These are phyloP conservation scores for Eremophila alpestris DNA, from an alignment of 2,797 vertebrate genomes.

Conservation along the genomic window DNA sequence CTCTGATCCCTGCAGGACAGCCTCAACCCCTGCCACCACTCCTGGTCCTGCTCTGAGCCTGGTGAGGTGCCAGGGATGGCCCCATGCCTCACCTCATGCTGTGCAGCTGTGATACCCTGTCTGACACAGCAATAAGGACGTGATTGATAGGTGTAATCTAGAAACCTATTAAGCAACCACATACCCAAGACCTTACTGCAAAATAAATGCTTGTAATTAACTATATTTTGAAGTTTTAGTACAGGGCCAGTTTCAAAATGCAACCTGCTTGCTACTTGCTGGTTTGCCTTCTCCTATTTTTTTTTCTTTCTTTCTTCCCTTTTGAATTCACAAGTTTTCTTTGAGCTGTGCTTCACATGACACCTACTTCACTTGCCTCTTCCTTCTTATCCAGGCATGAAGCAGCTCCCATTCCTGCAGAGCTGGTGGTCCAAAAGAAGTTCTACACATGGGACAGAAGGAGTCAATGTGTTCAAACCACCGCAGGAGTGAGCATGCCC, in stretches of 20 bases:
- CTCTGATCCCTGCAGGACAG: not conserved
- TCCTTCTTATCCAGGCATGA: not conserved
- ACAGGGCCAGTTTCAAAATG: not conserved
- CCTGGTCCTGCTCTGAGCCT: not conserved
- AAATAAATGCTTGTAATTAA: not conserved
- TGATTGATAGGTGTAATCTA: not conserved
- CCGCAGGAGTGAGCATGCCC: not conserved
- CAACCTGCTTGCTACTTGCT: not conserved
- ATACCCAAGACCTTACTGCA: not conserved
- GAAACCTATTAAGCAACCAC: not conserved
- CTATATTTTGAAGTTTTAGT: not conserved
- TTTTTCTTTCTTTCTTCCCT: not conserved
- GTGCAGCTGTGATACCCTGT: not conserved
- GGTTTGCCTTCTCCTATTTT: not conserved
- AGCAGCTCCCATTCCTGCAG: not conserved
- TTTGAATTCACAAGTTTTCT: not conserved
- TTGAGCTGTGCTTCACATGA: not conserved
- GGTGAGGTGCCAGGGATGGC: not conserved
- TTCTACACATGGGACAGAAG: not conserved
- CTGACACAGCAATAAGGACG: not conserved
- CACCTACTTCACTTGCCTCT: not conserved
- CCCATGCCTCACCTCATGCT: not conserved
- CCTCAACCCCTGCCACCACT: not conserved
- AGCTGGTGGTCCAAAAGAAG: not conserved
- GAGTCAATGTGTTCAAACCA: not conserved